These are phyloP conservation scores for Apotomis turbidana DNA, from an alignment of 2,888 invertebrate genomes.

Conservation along the genomic window DNA sequence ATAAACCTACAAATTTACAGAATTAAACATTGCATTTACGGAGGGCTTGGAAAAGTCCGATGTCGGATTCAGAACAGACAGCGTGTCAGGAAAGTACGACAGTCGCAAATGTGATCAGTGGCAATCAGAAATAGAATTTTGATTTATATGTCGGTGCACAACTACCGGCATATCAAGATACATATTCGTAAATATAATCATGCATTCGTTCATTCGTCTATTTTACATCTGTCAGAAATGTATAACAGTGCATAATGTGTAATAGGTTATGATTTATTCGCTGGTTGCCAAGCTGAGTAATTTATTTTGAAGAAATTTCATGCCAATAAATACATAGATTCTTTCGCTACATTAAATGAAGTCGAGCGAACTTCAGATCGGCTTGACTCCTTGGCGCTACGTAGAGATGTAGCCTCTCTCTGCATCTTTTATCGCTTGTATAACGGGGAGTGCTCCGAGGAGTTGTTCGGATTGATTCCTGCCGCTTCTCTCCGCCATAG, in stretches of 20 bases:
- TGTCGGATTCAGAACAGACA: neutral
- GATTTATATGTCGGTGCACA: neutral
- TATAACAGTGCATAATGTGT: neutral
- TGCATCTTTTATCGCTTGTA: too few relatives aligned
- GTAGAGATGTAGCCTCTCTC: too few relatives aligned
- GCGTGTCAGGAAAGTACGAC: too few relatives aligned
- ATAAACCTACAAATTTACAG: constrained; percentile 16
- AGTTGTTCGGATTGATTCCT: too few relatives aligned
- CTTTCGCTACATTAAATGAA: constrained; percentile 8
- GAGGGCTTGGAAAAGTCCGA: neutral
- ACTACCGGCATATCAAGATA: neutral
- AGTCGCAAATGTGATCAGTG: too few relatives aligned
- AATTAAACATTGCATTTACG: neutral
- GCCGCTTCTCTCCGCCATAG: too few relatives aligned
- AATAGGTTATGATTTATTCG: too few relatives aligned
- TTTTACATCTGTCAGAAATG: neutral
- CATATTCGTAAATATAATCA: neutral
- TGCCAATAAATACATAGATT: constrained; percentile 9
- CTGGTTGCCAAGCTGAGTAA: neutral
- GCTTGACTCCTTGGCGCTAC: too few relatives aligned
- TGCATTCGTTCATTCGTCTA: neutral
- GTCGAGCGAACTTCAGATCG: too few relatives aligned
- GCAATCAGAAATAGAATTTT: neutral
- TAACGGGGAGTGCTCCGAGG: too few relatives aligned
- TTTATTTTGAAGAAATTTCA: neutral